Evolutionary conservation across 2,888 invertebrate species (phyloP).

Genomic region (Papilio elwesi): DNA sequence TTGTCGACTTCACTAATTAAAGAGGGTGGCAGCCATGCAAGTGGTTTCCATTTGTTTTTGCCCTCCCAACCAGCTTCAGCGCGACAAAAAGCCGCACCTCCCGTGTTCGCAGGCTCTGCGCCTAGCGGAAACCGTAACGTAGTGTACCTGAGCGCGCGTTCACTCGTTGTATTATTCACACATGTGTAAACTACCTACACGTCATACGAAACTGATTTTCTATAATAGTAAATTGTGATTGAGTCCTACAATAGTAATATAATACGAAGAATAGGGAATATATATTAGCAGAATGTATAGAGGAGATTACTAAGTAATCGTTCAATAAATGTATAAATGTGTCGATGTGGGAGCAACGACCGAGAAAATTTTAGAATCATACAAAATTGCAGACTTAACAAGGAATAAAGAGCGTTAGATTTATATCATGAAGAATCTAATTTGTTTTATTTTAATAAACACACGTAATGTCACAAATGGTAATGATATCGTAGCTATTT

Average conservation of each 20-base stretch:
- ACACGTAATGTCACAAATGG: neutral
- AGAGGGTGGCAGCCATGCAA: constrained; percentile 53
- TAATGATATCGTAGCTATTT: neutral
- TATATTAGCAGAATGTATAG: too few relatives aligned
- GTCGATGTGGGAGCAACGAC: too few relatives aligned
- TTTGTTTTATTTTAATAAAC: neutral
- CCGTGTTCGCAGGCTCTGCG: constrained; percentile 40
- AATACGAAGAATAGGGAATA: too few relatives aligned
- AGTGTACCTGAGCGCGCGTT: constrained; percentile 29
- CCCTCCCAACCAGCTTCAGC: constrained; percentile 43
- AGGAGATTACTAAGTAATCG: too few relatives aligned
- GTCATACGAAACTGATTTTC: neutral
- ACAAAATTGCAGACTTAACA: too few relatives aligned
- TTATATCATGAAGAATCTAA: neutral
- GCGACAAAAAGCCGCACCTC: constrained; percentile 44
- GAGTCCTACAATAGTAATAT: too few relatives aligned
- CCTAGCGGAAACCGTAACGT: constrained; percentile 26
- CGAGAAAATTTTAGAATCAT: too few relatives aligned
- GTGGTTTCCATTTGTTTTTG: constrained; percentile 53
- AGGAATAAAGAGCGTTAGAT: too few relatives aligned
- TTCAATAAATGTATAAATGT: too few relatives aligned
- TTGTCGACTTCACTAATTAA: constrained; percentile 53
- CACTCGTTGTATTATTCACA: constrained; percentile 31
- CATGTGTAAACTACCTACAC: constrained; percentile 13
- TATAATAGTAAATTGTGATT: too few relatives aligned